Conservation (phyloP, 2,113 vertebrate genomes). For the Cephalopterus ornatus region DNA sequence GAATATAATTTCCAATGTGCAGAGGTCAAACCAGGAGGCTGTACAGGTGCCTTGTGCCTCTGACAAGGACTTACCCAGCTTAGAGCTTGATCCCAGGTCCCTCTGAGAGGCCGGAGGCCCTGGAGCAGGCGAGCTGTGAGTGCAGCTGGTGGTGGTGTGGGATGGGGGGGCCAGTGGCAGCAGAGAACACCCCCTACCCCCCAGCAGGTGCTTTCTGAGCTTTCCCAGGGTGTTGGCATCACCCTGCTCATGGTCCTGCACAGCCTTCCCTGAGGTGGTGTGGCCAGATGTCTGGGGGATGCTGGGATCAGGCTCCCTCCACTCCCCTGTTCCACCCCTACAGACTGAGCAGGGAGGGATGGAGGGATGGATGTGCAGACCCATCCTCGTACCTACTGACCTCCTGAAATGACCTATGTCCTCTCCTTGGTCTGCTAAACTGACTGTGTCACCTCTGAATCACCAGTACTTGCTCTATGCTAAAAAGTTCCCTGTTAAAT, state of each 20-base stretch:
- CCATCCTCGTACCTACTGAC: not conserved
- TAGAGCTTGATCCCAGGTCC: not conserved
- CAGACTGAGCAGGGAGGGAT: fast-evolving
- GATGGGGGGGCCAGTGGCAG: fast-evolving
- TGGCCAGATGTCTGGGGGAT: fast-evolving
- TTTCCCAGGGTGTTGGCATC: fast-evolving
- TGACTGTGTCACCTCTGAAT: not conserved
- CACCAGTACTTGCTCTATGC: not conserved
- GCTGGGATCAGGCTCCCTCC: fast-evolving
- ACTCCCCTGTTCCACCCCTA: fast-evolving
- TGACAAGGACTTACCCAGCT: not conserved
- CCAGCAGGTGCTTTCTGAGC: not conserved
- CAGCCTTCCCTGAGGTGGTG: fast-evolving
- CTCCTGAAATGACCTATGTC: not conserved
- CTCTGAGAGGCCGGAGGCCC: fast-evolving
- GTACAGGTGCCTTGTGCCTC: fast-evolving
- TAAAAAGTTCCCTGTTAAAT: not conserved
- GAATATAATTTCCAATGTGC: not conserved
- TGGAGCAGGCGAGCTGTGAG: fast-evolving
- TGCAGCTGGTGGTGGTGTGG: not conserved
- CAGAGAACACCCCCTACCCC: not conserved
- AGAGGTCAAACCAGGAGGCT: not conserved
- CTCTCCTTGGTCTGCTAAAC: not conserved
- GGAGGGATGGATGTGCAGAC: not conserved
- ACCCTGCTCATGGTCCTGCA: fast-evolving